Evolutionary conservation across 1,140 invertebrate genomes (phyloP).

Genomic region (Homarus americanus): DNA sequence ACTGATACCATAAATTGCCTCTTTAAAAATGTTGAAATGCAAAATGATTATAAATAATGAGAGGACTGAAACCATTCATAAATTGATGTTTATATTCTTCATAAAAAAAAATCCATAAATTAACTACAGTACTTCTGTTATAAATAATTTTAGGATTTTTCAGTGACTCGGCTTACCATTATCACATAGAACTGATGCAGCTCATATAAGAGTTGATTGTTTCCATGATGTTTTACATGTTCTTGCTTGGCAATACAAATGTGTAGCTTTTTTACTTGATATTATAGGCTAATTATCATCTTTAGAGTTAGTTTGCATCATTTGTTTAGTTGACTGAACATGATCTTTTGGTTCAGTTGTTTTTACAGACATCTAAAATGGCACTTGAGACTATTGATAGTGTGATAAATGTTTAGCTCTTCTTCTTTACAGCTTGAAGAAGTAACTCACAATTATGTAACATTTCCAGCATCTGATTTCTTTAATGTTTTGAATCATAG

Average conservation of each 20-base stretch:
- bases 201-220: not conserved
- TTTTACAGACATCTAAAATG: not conserved
- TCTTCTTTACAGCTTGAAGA: not conserved
- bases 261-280: not conserved
- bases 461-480: not conserved
- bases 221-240: not conserved
- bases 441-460: not conserved
- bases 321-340: not conserved
- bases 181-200: not conserved
- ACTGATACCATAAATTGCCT: too few relatives aligned
- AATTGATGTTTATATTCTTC: too few relatives aligned
- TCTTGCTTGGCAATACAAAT: not conserved
- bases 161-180: not conserved
- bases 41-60: too few relatives aligned
- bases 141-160: too few relatives aligned
- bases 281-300: too few relatives aligned
- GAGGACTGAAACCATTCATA: too few relatives aligned
- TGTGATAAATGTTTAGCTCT: not conserved
- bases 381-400: not conserved
- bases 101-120: too few relatives aligned
- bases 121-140: too few relatives aligned
- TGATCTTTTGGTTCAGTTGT: not conserved
- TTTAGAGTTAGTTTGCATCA: not conserved
- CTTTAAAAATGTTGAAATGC: too few relatives aligned
- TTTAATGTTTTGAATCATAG: not conserved